These are phyloP conservation scores for Propithecus coquereli DNA, from an alignment of 2,113 vertebrate genomes.

Conservation along the genomic window DNA sequence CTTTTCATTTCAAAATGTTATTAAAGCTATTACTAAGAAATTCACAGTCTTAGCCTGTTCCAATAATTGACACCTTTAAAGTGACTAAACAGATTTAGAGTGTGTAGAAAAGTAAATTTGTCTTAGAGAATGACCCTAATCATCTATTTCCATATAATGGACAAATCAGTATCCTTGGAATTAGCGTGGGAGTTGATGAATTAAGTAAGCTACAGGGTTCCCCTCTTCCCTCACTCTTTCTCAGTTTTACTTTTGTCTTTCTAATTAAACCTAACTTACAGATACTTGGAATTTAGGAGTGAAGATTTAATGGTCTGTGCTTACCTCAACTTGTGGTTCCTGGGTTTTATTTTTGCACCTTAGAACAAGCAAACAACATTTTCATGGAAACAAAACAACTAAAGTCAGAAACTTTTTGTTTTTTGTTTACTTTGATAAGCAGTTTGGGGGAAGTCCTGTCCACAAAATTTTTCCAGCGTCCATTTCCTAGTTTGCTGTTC, in stretches of 20 bases:
- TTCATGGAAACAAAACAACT: neutral
- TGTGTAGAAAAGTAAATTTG: conserved; percentile 98
- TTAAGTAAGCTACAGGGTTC: neutral
- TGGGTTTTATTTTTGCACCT: neutral
- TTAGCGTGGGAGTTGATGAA: conserved; percentile 66
- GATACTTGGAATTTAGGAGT: conserved; percentile 33
- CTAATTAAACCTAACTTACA: conserved; percentile 12
- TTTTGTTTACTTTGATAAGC: conserved; percentile 33
- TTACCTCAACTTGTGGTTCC: neutral
- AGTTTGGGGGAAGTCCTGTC: neutral
- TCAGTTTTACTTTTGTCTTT: conserved; percentile 43
- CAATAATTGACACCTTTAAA: conserved; percentile 99
- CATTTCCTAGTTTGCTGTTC: conserved; percentile 21
- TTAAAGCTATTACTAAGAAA: conserved; percentile 99
- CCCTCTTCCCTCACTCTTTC: neutral
- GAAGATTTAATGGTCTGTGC: conserved; percentile 20
- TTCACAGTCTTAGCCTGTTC: conserved; percentile 93
- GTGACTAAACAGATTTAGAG: conserved; percentile 98
- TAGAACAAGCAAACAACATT: neutral
- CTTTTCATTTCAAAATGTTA: conserved; percentile 99
- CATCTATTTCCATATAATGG: conserved; percentile 91
- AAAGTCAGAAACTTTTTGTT: neutral
- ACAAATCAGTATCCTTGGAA: conserved; percentile 79
- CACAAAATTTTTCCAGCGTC: neutral
- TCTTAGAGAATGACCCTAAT: conserved; percentile 95